phyloP scores from a whole-genome alignment of 2,888 invertebrate species.

The Nebria salina region DNA sequence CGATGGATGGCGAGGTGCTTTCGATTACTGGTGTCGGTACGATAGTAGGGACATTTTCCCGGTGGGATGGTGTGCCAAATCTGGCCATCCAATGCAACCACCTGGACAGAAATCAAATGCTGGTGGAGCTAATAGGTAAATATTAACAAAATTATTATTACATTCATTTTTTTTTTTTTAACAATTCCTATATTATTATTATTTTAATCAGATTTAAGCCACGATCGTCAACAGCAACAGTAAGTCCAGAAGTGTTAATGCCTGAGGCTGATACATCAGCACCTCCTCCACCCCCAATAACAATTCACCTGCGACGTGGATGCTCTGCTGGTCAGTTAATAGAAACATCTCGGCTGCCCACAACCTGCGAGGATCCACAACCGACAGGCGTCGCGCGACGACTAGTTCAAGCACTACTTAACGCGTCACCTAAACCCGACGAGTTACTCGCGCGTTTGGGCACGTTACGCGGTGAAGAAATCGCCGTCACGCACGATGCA shows the following conservation, averaged over 20 bases:
- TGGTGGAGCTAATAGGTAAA: conserved; percentile 66
- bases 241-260: conserved; percentile 56
- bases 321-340: conserved; percentile 67
- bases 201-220: conserved; percentile 44
- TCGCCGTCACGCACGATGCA: conserved; percentile 57
- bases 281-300: conserved; percentile 65
- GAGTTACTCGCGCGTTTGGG: conserved; percentile 58
- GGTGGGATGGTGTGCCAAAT: conserved; percentile 94
- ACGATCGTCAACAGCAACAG: conserved; percentile 38
- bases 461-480: conserved; percentile 58
- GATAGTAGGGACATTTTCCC: conserved; percentile 96
- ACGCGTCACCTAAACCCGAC: conserved; percentile 58
- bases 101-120: conserved; percentile 87
- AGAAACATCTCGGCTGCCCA: conserved; percentile 63
- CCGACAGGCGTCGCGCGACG: conserved; percentile 60
- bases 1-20: conserved; percentile 98
- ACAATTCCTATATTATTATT: too few species aligned
- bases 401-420: conserved; percentile 55
- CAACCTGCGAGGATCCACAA: conserved; percentile 65
- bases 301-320: conserved; percentile 64
- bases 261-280: conserved; percentile 62
- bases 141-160: too few species aligned
- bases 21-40: conserved; percentile 96
- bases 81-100: conserved; percentile 93
- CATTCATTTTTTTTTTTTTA: background rate